Conservation (phyloP, 2,797 vertebrate species). For the Sebastes diploproa region DNA sequence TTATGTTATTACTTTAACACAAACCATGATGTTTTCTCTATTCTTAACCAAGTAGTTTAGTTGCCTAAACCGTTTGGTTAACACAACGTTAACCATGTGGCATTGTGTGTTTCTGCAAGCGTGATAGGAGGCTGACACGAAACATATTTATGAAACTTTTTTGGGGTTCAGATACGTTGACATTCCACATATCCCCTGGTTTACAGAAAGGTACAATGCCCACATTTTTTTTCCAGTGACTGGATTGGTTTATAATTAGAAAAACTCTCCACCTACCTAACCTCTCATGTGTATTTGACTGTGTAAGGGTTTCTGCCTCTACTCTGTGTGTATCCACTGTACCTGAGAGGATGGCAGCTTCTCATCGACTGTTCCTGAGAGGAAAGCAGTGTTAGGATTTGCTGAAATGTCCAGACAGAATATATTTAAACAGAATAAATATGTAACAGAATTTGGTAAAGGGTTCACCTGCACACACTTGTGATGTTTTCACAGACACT, state of each 20-base stretch:
- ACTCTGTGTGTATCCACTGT: neutral
- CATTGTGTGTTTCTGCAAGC: too few species aligned
- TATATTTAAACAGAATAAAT: neutral
- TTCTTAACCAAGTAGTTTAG: too few species aligned
- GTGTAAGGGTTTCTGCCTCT: neutral
- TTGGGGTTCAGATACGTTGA: neutral
- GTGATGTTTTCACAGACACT: neutral
- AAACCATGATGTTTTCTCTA: too few species aligned
- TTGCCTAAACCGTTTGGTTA: too few species aligned
- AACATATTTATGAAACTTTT: neutral
- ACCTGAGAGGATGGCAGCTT: slow-evolving; percentile 3
- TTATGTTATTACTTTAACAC: too few species aligned
- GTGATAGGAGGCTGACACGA: too few species aligned
- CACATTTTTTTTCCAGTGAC: neutral
- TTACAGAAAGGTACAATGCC: neutral
- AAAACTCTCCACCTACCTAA: neutral
- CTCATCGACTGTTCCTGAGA: neutral
- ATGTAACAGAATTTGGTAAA: neutral
- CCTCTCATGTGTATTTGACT: neutral
- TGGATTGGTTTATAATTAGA: neutral
- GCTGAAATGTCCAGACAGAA: neutral
- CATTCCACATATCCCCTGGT: neutral
- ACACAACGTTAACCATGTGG: too few species aligned
- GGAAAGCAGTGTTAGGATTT: neutral
- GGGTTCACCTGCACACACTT: neutral